A percentile compares a stretch with the other conserved stretches of the same genome.
phyloP scores from a whole-genome alignment of 1,140 invertebrate species.

The Drosophila suzukii region DNA sequence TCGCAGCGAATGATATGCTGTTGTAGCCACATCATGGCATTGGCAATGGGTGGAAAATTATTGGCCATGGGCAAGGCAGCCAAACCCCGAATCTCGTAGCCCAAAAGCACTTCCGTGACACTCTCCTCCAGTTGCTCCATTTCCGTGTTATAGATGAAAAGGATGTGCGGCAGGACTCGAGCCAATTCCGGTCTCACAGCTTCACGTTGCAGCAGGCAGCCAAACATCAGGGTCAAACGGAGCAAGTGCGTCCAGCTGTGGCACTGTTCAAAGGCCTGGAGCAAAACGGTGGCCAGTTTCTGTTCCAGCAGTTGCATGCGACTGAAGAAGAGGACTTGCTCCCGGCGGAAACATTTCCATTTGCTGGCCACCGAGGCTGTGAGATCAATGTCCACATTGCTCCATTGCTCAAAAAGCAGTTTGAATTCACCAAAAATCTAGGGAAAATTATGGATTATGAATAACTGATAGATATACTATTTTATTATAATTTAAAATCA shows the following conservation, averaged over 20 bases:
- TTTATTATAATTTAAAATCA: constrained; percentile 22
- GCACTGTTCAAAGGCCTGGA: constrained; percentile 90
- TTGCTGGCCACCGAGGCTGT: constrained; percentile 63
- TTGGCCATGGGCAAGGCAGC: constrained; percentile 85
- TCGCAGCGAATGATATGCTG: constrained; percentile 84
- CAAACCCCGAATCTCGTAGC: constrained; percentile 63
- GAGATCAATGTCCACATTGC: constrained; percentile 86
- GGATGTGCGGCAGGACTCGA: constrained; percentile 67
- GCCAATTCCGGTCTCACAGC: constrained; percentile 65
- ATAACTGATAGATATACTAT: neutral
- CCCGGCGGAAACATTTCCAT: constrained; percentile 86
- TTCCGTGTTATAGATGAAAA: constrained; percentile 62
- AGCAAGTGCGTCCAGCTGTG: constrained; percentile 87
- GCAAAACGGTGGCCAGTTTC: constrained; percentile 89
- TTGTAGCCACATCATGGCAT: constrained; percentile 88
- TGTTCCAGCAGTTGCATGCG: constrained; percentile 88
- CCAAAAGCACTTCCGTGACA: constrained; percentile 52
- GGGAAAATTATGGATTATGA: too few species aligned
- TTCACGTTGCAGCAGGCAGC: constrained; percentile 57
- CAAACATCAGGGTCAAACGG: constrained; percentile 84
- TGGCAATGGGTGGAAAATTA: constrained; percentile 89
- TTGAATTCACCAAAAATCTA: constrained; percentile 87
- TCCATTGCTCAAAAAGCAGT: constrained; percentile 88
- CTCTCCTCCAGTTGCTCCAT: constrained; percentile 67
- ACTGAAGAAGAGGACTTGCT: constrained; percentile 86